phyloP scores from a whole-genome alignment of 2,113 vertebrate genomes.

The Verasper variegatus region DNA sequence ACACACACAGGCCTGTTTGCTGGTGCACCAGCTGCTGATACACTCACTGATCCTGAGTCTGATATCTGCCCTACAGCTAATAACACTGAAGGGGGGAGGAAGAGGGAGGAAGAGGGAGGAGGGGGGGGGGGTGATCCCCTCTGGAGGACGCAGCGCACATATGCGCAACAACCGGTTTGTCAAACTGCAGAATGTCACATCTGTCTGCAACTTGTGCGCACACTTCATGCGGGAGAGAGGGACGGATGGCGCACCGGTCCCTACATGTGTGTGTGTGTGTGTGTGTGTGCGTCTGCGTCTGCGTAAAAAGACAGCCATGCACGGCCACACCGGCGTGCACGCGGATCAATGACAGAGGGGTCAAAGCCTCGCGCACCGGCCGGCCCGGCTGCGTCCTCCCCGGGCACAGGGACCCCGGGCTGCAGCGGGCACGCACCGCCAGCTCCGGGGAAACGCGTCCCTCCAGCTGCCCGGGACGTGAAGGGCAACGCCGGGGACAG shows the following conservation, averaged over 20 bases:
- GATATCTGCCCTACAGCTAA: conserved; percentile 60
- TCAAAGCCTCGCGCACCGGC: conserved; percentile 78
- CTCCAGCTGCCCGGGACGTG: conserved; percentile 51
- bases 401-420: conserved; percentile 11
- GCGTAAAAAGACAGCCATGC: conserved; percentile 14
- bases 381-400: conserved; percentile 41
- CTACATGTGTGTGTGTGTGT: conserved; percentile 13
- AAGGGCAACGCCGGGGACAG: conserved; percentile 78
- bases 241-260: background rate
- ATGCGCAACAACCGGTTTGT: conserved; percentile 68
- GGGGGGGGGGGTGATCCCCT: background rate
- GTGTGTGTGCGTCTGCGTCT: conserved; percentile 6
- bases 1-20: conserved; percentile 34
- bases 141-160: conserved; percentile 41
- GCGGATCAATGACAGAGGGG: conserved; percentile 86
- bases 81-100: conserved; percentile 25
- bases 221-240: conserved; percentile 33
- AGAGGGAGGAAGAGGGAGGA: background rate
- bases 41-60: conserved; percentile 17
- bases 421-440: no score
- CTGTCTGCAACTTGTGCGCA: conserved; percentile 46
- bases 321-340: conserved; percentile 34
- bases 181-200: conserved; percentile 5
- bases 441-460: background rate
- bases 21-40: conserved; percentile 61